These are phyloP conservation scores for Acyrthosiphon pisum DNA, from an alignment of 1,140 invertebrate genomes.

Conservation along the genomic window DNA sequence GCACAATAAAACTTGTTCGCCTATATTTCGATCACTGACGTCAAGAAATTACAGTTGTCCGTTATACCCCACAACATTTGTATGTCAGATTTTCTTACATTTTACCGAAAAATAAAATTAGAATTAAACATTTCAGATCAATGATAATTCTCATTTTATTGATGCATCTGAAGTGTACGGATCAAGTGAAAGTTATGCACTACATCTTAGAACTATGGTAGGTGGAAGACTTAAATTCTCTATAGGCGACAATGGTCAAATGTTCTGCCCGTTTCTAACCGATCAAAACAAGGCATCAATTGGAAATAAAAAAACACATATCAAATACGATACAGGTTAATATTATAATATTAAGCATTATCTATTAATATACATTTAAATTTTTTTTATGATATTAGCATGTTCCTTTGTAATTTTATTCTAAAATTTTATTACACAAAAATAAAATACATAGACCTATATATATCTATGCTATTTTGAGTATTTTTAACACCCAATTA, in stretches of 20 bases:
- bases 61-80: conserved; percentile 16
- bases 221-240: conserved; percentile 67
- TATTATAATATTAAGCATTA: neutral
- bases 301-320: too few species aligned
- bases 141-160: conserved; percentile 76
- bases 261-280: conserved; percentile 7
- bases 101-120: neutral
- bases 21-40: neutral
- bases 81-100: neutral
- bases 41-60: conserved; percentile 36
- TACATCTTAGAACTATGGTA: conserved; percentile 66
- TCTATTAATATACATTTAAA: neutral
- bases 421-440: neutral
- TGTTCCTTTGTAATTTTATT: too few species aligned
- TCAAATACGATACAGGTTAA: conserved; percentile 37
- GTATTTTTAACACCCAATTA: too few species aligned
- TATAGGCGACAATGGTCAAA: neutral
- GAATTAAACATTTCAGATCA: conserved; percentile 68
- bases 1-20: conserved; percentile 18
- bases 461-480: neutral
- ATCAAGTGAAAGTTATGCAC: conserved; percentile 66
- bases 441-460: neutral
- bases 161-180: conserved; percentile 80
- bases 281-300: neutral
- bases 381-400: neutral